phyloP scores from a whole-genome alignment of 2,113 vertebrate species.

The Trogon surrucura region DNA sequence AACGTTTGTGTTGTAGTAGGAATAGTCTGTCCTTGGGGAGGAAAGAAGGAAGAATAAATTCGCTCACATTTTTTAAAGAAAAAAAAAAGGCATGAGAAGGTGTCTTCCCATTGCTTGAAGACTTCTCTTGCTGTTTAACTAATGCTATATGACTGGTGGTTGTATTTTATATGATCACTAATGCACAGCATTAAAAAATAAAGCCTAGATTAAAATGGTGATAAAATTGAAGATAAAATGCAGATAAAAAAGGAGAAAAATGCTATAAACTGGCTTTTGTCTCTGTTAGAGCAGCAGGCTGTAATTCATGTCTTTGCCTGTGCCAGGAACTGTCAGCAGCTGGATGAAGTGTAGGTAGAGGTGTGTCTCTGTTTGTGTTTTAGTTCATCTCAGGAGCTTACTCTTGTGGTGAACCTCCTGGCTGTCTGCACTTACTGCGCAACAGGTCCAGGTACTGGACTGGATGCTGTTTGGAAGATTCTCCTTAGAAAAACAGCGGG shows the following conservation, averaged over 20 bases:
- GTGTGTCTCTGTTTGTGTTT: not conserved
- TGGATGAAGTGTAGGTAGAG: not conserved
- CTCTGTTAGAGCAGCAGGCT: not conserved
- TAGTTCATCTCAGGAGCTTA: not conserved
- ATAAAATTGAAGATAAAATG: not conserved
- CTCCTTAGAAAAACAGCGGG: not conserved
- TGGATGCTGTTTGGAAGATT: not conserved
- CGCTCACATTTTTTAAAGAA: not conserved
- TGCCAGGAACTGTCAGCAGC: not conserved
- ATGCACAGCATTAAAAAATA: not conserved
- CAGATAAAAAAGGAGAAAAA: not conserved
- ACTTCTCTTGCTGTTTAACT: not conserved
- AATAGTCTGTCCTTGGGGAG: not conserved
- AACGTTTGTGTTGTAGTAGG: not conserved
- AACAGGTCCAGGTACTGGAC: not conserved
- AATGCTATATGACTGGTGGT: not conserved
- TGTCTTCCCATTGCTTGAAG: not conserved
- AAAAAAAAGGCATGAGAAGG: not conserved
- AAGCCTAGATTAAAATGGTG: not conserved
- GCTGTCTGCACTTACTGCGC: not conserved
- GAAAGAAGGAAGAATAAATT: not conserved
- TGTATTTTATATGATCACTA: not conserved
- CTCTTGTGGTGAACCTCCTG: not conserved
- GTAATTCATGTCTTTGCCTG: not conserved
- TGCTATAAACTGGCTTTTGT: accelerated